A percentile compares a stretch with the other conserved stretches of the same genome.
These are phyloP conservation scores for Rhinella marina DNA, from an alignment of 2,797 vertebrate species.

Conservation along the genomic window DNA sequence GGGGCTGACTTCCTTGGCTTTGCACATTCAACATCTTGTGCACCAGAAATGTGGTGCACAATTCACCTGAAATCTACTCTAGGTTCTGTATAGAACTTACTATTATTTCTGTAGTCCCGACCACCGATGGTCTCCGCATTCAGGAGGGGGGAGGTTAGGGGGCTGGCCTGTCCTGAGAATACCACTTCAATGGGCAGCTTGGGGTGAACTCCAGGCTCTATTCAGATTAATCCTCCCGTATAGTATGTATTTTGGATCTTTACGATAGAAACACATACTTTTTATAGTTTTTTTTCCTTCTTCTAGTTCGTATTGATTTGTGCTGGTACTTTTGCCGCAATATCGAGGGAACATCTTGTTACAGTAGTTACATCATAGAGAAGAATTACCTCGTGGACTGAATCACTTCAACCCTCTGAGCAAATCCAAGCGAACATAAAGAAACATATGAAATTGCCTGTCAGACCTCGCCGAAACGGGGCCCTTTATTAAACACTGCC, in stretches of 20 bases:
- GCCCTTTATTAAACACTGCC: conserved; percentile 66
- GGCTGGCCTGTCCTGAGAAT: too few species aligned
- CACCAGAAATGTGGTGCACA: neutral
- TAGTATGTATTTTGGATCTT: neutral
- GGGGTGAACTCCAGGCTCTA: too few species aligned
- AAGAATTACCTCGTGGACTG: neutral
- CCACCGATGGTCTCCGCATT: too few species aligned
- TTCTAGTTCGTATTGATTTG: neutral
- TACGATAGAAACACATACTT: neutral
- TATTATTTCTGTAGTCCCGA: too few species aligned
- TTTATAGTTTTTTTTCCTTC: neutral
- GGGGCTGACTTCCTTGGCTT: too few species aligned
- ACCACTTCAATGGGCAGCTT: too few species aligned
- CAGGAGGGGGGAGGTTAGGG: too few species aligned
- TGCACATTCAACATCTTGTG: too few species aligned
- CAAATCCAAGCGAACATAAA: conserved; percentile 66
- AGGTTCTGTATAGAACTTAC: too few species aligned
- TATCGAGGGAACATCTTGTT: conserved; percentile 40
- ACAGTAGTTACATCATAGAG: conserved; percentile 12
- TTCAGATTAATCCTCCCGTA: neutral
- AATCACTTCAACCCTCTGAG: conserved; percentile 60
- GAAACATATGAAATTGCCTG: conserved; percentile 68
- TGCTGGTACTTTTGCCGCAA: neutral
- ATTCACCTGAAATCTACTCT: too few species aligned
- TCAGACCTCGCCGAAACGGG: conserved; percentile 64